Evolutionary conservation across 2,888 invertebrate species (phyloP), one percentile per base, ranked within the genome.

Genomic region (Lasioglossum villosulum): DNA sequence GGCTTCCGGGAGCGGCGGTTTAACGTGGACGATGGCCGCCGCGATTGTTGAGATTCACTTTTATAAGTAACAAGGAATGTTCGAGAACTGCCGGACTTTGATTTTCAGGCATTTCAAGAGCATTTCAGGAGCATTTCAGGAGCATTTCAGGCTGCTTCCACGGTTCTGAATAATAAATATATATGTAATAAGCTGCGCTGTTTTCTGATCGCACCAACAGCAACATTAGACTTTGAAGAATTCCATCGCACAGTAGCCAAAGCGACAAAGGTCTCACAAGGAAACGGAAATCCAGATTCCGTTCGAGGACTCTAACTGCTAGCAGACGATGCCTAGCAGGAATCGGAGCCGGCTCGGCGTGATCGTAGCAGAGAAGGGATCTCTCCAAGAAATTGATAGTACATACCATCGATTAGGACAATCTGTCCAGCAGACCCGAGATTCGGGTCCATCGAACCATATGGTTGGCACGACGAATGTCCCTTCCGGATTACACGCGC

Each of bases 1-100:
- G 39, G 42, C 23, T 66, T 78, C 66, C 45, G 66, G 45, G 30
- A 59, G 6, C 56, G 48, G 23, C 6, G 79, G 48, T 56, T 74
- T 70, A 37, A n/a, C 52, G 52, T 45, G 73, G 72, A 30, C 16
- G 42, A 14, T 8, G 30, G 63, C 6, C 19, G 63, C 14, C 63
- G 63, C 34, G 63, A 63, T 63, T 34, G 30, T 63, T 34, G 63
- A 34, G 63, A 63, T 34, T 30, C 63, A 30, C 63, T 63, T 19
- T 6, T 63, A 2, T 19, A 63, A 30, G 16, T 16, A 63, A 30
- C 63, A 19, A 63, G 30, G 63, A 63, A 63, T 63, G 27, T 59
- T 59, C 27, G 27, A 27, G 16, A 59, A 27, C 30, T 27, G 59
- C 4, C 27, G 59, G 30, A 59, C 27, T 14, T 14, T 59, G 27